A percentile compares a stretch with the other conserved stretches of the same genome.
Evolutionary conservation across 2,797 vertebrate species (phyloP).

Genomic region (Carduelis carduelis): DNA sequence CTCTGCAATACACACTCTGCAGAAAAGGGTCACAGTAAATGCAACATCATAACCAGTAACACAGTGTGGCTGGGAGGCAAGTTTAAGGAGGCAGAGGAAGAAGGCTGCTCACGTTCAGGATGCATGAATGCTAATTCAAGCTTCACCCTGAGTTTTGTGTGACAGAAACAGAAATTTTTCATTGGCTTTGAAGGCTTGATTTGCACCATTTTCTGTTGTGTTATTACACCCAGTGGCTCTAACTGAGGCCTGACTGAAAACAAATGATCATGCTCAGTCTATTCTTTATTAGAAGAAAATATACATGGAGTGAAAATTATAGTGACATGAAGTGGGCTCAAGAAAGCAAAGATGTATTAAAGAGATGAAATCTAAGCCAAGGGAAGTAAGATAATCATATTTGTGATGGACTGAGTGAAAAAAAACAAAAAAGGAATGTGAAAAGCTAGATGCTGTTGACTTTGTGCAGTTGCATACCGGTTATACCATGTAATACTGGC

Average conservation of each 20-base stretch:
- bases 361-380: slow-evolving; percentile 11
- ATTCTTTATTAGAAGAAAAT: neutral
- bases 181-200: neutral
- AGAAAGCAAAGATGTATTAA: slow-evolving; percentile 27
- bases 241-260: neutral
- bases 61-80: neutral
- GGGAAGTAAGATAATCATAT: slow-evolving; percentile 9
- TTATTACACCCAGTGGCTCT: neutral
- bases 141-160: neutral
- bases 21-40: neutral
- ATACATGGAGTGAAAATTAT: neutral
- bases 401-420: neutral
- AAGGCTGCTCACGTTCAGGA: neutral
- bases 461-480: slow-evolving; percentile 55
- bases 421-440: neutral
- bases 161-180: neutral
- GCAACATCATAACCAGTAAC: neutral
- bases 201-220: neutral
- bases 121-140: neutral
- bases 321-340: neutral
- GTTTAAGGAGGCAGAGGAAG: neutral
- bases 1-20: neutral
- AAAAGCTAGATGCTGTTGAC: slow-evolving; percentile 31
- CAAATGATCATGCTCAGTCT: neutral
- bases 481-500: slow-evolving; percentile 54